Base-by-base conservation (phyloP, 30 jellyfish, hydroid and myxozoan species). In the Aurelia aurita region DNA sequence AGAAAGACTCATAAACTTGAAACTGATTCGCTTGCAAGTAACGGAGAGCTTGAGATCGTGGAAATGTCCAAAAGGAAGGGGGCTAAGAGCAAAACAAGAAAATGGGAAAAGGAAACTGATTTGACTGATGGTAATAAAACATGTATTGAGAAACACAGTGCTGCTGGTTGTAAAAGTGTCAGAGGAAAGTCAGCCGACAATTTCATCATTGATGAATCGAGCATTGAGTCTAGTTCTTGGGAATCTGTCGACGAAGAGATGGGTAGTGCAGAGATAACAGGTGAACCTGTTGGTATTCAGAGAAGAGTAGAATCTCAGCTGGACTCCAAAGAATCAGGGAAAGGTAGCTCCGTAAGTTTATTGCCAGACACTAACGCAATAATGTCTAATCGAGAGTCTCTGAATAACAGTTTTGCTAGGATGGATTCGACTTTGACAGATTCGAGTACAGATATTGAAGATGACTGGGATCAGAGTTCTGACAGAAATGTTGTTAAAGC, bases 391-490 rank as follows among this genome's bases (percentile, higher is more conserved):
- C 58, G 12, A 0, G 23, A 27, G 11, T 19, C 19, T n/a, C 47
- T 16, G 19, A 35, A 70, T 32, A 29, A 13, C 3, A 18, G 65
- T 44, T 34, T 39, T 44, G 7, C 44, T 4, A 58, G 58, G 5
- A 14, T 4, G 3, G n/a, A 22, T n/a, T 47, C 72, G 2, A 19
- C 77, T 16, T n/a, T 21, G 18, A 58, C 89, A 14, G 89, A 61
- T 60, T 78, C 80, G 31, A 65, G 80, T 28, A 22, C 79, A 19
- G 89, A 43, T 25, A 44, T 58, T 25, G 71, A 35, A n/a, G 58
- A 55, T 16, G 82, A 69, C 29, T 80, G 82, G 80, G 62, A 43
- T 12, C 19, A 27, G 59, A 57, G 8, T 25, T 22, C 0, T 3
- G 32, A 28, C 16, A 23, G 27, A 5, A 29, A 14, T 55, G 20